A percentile compares a stretch with the other conserved stretches of the same genome.
phyloP scores from a whole-genome alignment of 1,140 invertebrate genomes.

The Drosophila albomicans region DNA sequence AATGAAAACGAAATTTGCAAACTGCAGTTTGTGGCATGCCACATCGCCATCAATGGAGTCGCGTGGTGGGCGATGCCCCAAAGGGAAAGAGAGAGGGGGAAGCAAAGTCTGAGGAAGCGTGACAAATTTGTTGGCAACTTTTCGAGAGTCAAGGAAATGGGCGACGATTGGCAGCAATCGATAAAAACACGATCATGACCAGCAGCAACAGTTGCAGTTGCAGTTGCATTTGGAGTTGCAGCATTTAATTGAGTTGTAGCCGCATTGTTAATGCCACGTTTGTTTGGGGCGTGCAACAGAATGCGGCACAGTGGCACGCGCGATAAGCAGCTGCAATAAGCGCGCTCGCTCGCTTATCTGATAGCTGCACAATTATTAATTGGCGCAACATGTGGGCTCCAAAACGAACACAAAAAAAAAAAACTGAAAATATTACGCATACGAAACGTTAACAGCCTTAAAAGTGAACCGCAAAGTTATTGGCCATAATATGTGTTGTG shows the following conservation, averaged over 20 bases:
- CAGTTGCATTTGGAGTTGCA: conserved; percentile 45
- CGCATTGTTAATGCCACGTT: conserved; percentile 8
- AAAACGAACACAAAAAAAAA: conserved; percentile 1
- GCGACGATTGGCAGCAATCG: conserved; percentile 59
- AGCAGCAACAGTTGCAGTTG: conserved; percentile 32
- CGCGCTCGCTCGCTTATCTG: conserved; percentile 30
- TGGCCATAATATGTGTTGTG: conserved; percentile 33
- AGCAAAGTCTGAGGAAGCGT: conserved; percentile 29
- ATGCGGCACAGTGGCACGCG: conserved; percentile 26
- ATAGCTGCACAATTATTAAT: conserved; percentile 65
- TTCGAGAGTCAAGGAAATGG: conserved; percentile 18
- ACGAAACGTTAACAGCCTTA: conserved; percentile 38
- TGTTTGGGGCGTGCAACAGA: conserved; percentile 6
- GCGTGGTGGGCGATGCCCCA: neutral
- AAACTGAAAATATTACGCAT: conserved; percentile 55
- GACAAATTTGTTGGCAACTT: conserved; percentile 38
- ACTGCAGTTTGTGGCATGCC: conserved; percentile 48
- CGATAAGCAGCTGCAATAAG: conserved; percentile 39
- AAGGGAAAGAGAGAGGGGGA: conserved; percentile 1
- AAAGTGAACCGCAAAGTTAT: conserved; percentile 22
- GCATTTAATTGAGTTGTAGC: conserved; percentile 71
- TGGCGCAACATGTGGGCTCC: conserved; percentile 58
- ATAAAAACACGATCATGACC: conserved; percentile 69
- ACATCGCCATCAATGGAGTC: neutral
- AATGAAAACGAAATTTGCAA: conserved; percentile 54